A percentile compares a stretch with the other conserved stretches of the same genome.
Conservation (phyloP, 2,888 invertebrate genomes). For the Polymixis flavicincta region DNA sequence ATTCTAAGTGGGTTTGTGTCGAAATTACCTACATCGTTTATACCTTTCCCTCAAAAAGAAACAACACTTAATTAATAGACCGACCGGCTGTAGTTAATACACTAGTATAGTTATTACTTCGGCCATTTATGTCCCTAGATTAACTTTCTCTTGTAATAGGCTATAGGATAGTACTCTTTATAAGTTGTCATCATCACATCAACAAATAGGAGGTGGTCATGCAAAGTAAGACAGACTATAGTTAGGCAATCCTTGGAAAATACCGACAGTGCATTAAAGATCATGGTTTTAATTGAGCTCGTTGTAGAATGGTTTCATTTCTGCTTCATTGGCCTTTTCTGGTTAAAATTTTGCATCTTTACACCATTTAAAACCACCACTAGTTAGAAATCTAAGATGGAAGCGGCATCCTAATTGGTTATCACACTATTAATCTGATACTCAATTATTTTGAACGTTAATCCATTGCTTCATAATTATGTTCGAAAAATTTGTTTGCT, state of each 20-base stretch:
- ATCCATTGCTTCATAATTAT: no score
- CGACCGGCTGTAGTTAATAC: not conserved
- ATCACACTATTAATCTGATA: no score
- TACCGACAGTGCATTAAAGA: not conserved
- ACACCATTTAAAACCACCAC: not conserved
- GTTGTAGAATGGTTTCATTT: not conserved
- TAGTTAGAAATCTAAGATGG: no score
- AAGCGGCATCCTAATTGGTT: no score
- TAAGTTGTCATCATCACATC: slow-evolving; percentile 1
- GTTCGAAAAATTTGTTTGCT: no score
- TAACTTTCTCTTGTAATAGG: slow-evolving; percentile 29
- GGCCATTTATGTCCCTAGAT: slow-evolving; percentile 13
- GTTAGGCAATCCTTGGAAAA: not conserved
- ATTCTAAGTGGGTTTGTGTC: not conserved
- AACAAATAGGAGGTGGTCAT: not conserved
- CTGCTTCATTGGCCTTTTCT: not conserved
- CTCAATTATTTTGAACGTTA: no score
- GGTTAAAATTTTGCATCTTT: not conserved
- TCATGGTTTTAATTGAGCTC: not conserved
- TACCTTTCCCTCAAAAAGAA: not conserved
- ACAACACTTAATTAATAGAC: not conserved
- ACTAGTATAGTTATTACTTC: not conserved
- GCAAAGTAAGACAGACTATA: not conserved
- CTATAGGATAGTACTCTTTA: not conserved
- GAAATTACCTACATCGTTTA: not conserved